Evolutionary conservation across 2,888 invertebrate genomes (phyloP).

Genomic region (Oligia latruncula): DNA sequence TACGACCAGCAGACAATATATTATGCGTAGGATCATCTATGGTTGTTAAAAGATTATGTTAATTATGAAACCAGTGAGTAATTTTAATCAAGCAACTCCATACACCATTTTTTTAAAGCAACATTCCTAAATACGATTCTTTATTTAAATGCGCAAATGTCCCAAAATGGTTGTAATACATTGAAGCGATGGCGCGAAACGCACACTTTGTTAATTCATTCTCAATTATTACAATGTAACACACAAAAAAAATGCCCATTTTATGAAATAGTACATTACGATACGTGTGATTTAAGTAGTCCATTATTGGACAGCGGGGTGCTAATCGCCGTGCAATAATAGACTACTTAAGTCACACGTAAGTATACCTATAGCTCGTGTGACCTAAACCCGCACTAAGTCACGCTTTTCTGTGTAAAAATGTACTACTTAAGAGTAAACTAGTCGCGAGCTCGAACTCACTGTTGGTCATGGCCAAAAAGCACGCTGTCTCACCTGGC

Average conservation of each 20-base stretch:
- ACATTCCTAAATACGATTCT: constrained; percentile 24
- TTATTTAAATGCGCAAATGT: constrained; percentile 15
- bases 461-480: too few relatives aligned
- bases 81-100: background rate
- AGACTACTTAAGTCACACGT: background rate
- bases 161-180: constrained; percentile 29
- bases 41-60: background rate
- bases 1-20: background rate
- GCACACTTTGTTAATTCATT: constrained; percentile 3
- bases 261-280: background rate
- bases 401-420: background rate
- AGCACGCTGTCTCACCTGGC: too few relatives aligned
- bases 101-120: background rate
- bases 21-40: background rate
- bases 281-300: background rate
- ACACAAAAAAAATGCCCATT: constrained; percentile 12
- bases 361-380: background rate
- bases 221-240: constrained; percentile 5
- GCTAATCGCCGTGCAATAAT: background rate
- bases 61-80: constrained; percentile 4
- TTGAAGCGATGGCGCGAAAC: constrained; percentile 12
- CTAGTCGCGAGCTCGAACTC: too few relatives aligned
- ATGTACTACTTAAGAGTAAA: background rate
- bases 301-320: background rate
- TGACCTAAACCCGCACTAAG: background rate